These are phyloP conservation scores for Hippocampus zosterae DNA, from an alignment of 2,113 vertebrate genomes.

Conservation along the genomic window DNA sequence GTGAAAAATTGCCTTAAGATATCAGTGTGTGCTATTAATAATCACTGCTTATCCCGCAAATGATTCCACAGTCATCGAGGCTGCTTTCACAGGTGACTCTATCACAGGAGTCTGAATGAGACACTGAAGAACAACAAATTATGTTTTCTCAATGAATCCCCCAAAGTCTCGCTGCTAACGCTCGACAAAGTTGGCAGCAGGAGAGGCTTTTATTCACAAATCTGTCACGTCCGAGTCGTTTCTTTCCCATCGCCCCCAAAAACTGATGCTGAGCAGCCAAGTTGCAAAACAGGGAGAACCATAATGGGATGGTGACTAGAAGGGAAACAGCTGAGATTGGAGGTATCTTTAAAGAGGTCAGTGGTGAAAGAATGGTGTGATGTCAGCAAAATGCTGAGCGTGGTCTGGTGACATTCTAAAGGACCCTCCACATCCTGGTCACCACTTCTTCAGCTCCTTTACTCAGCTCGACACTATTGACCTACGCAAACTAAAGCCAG, in stretches of 20 bases:
- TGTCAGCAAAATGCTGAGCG: neutral
- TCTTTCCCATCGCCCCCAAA: slow-evolving; percentile 87
- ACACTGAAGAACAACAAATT: slow-evolving; percentile 73
- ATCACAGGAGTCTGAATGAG: slow-evolving; percentile 78
- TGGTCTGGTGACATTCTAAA: neutral
- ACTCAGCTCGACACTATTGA: no score
- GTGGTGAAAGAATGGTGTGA: neutral
- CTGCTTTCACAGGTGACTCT: slow-evolving; percentile 81
- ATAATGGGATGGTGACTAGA: neutral
- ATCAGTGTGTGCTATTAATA: slow-evolving; percentile 42
- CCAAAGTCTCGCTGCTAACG: slow-evolving; percentile 67
- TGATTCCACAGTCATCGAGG: slow-evolving; percentile 76
- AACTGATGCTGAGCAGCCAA: slow-evolving; percentile 80
- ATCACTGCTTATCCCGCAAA: slow-evolving; percentile 66
- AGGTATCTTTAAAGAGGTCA: neutral
- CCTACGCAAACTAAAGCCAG: no score
- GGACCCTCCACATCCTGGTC: no score
- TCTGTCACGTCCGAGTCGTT: slow-evolving; percentile 78
- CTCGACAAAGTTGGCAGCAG: slow-evolving; percentile 78
- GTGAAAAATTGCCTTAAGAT: slow-evolving; percentile 42
- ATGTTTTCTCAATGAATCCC: slow-evolving; percentile 84
- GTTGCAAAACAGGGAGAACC: neutral
- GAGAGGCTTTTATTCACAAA: slow-evolving; percentile 67
- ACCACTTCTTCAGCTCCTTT: no score
- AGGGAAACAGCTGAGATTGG: neutral